Base-by-base conservation (phyloP, 2,797 vertebrate species). In the Babyrousa celebensis region DNA sequence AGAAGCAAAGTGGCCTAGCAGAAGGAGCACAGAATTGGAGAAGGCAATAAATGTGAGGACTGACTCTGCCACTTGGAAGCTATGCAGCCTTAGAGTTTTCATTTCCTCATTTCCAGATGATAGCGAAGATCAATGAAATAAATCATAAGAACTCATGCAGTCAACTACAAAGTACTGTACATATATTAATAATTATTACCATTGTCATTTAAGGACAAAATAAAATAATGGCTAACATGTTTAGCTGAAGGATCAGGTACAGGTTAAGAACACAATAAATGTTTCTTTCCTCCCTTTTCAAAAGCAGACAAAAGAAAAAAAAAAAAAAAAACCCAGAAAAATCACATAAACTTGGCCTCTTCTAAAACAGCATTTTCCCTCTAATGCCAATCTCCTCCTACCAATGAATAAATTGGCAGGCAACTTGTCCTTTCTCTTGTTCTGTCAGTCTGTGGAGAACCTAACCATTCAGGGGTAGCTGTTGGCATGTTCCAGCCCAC, bases 51-150 rank as follows among this genome's bases (percentile, higher is more conserved):
- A 40, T 40, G 0, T 72, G 71, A 78, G 67, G 23, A 84, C 3
- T n/a, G 70, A 54, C 60, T 78, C 65, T 94, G 65, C 48, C 27
- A 60, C 11, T 56, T 17, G 65, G 52, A 90, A 83, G 79, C 68
- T 78, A 32, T 70, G 54, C 90, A 56, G 60, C 23, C 40, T 72
- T 16, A 43, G n/a, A 60, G 60, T 60, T 92, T 79, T 74, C 77
- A 91, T 65, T 75, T 96, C 67, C 32, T 92, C 65, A 71, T 83
- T 52, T 84, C 77, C 15, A 71, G 48, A 17, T 16, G 32, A 72
- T 56, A 63, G 65, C 63, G 58, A 70, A 91, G 79, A 94, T 65
- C n/a, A 88, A 5, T 58, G 74, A 93, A 54, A 71, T 85, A 85
- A 83, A 68, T 43, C 9, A 15, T 52, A 80, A 77, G 77, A 91